Evolutionary conservation across 2,797 vertebrate species (phyloP).

Genomic region (Labeo calbasu): DNA sequence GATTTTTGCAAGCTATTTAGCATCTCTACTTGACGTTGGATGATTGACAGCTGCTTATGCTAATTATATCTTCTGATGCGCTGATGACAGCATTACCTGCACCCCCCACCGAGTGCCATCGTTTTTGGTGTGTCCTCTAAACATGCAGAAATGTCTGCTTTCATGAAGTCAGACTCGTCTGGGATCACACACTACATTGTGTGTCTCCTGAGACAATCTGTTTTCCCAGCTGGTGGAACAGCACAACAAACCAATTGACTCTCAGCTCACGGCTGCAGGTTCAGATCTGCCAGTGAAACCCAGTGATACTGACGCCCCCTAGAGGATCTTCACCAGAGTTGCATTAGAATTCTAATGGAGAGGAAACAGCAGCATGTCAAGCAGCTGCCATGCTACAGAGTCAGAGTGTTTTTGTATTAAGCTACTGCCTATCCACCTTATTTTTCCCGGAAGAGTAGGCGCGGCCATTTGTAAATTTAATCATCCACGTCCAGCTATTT

Average conservation of each 20-base stretch:
- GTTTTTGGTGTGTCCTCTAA: background rate
- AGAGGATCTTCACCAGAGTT: background rate
- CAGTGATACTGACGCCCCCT: constrained; percentile 34
- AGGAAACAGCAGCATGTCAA: background rate
- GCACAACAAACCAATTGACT: constrained; percentile 38
- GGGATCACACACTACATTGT: background rate
- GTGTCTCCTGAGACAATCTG: constrained; percentile 31
- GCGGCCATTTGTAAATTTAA: too few relatives aligned
- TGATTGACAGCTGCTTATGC: constrained; percentile 45
- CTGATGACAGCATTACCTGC: constrained; percentile 37
- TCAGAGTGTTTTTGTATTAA: background rate
- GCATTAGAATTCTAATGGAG: background rate
- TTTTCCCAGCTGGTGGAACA: constrained; percentile 35
- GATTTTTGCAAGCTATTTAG: constrained; percentile 3
- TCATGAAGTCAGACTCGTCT: constrained; percentile 29
- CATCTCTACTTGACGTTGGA: constrained; percentile 27
- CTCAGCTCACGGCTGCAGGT: constrained; percentile 23
- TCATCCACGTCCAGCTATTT: too few relatives aligned
- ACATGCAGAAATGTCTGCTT: background rate
- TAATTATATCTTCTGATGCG: constrained; percentile 38
- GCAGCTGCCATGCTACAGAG: background rate
- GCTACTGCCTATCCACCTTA: background rate
- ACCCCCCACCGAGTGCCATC: background rate
- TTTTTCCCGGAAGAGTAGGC: too few relatives aligned
- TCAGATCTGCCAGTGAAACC: background rate